Evolutionary conservation across 2,797 vertebrate genomes (phyloP), one percentile per base, ranked within the genome.

Genomic region (Rachycentron canadum): DNA sequence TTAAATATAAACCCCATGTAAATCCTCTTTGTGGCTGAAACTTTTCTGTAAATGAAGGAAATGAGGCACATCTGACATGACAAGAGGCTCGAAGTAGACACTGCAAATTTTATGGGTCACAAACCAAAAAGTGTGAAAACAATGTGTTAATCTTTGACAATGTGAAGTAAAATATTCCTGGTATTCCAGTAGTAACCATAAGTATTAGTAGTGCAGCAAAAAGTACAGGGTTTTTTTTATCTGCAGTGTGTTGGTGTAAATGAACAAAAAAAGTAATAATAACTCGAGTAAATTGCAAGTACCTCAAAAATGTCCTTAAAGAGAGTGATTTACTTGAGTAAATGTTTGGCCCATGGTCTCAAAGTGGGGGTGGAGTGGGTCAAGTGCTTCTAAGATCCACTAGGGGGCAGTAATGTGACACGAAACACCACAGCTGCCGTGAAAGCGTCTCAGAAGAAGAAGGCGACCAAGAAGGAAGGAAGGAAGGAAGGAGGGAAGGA

Each of bases 401-500:
- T 5, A 71, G 85, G 45, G 25, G 86, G 86, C 76, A 36, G 73
- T 76, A 69, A n/a, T 6, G 12, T 0, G 0, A 11, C 16, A 3
- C 2, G 0, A n/a, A 43, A 19, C 1, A 7, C 13, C 0, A 1
- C 17, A 9, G 21, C 69, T 58, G 30, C 53, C 2, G 26, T 5
- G 36, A 17, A 68, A 61, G 13, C 0, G 16, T 50, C 43, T 21
- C 10, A 34, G 73, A 23, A 62, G 69, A 79, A 23, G 72, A 82
- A 69, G 76, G 32, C 14, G 32, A 21, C n/a, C 61, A 40, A 57
- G 36, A 58, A 57, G 71, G 60, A 32, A 32, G 32, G 32, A 40
- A n/a, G n/a, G n/a, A n/a, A n/a, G n/a, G 25, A 28, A 21, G 23
- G 17, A 78, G 82, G 79, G 67, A 74, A 40, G 61, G 38, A 43